A percentile compares a stretch with the other conserved stretches of the same genome.
Evolutionary conservation across 2,888 invertebrate genomes (phyloP).

Genomic region (Dicyrtoma fusca): DNA sequence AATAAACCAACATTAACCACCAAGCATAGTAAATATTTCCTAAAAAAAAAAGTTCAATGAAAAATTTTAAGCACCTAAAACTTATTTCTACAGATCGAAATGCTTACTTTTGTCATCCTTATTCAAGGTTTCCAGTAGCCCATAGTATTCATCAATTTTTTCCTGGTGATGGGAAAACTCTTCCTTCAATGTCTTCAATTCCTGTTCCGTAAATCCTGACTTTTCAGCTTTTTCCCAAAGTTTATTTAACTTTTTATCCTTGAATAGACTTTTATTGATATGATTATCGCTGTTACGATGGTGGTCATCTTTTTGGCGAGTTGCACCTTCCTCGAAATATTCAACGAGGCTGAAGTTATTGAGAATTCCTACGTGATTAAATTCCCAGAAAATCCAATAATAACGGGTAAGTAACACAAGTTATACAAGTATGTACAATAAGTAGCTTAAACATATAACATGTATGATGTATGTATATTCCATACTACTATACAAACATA

Average conservation of each 20-base stretch:
- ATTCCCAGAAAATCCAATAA: not conserved
- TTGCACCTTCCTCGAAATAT: conserved; percentile 71
- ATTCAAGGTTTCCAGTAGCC: conserved; percentile 73
- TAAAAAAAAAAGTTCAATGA: not conserved
- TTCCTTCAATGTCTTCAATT: conserved; percentile 78
- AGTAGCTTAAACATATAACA: too few relatives aligned
- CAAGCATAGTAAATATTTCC: too few relatives aligned
- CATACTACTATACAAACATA: too few relatives aligned
- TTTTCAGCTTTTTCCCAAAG: conserved; percentile 87
- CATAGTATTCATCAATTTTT: conserved; percentile 87
- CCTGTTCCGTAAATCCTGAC: conserved; percentile 68
- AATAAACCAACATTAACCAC: not conserved
- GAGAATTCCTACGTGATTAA: conserved; percentile 69
- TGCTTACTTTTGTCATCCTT: conserved; percentile 59
- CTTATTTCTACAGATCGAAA: not conserved
- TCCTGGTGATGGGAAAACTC: conserved; percentile 92
- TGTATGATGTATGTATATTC: too few relatives aligned
- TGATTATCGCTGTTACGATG: conserved; percentile 62
- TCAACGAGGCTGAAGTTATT: conserved; percentile 77
- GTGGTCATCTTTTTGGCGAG: conserved; percentile 65
- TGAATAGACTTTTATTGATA: conserved; percentile 73
- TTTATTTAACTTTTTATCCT: conserved; percentile 85
- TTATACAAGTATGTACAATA: too few relatives aligned
- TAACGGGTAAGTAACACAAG: too few relatives aligned
- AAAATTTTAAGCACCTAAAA: not conserved